Percentiles rank a stretch among this genome's conserved stretches.
Conservation (phyloP, 92 coral and sea anemone species). For the Micromussa lordhowensis region DNA sequence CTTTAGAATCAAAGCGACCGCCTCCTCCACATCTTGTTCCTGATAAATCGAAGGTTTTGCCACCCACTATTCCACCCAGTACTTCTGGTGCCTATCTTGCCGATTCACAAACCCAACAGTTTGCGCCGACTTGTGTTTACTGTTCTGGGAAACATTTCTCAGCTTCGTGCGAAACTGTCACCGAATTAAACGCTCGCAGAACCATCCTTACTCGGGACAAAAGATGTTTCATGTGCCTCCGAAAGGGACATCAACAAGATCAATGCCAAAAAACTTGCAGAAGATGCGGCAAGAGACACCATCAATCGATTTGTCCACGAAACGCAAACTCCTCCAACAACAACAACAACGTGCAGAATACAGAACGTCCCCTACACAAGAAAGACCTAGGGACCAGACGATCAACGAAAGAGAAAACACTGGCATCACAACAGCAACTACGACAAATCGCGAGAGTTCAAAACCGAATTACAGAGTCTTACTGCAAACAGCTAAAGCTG, state of each 20-base stretch:
- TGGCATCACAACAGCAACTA: conserved; percentile 32
- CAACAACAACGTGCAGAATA: background rate
- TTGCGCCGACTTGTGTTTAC: conserved; percentile 20
- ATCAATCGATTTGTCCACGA: conserved; percentile 50
- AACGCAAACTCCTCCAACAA: conserved; percentile 2
- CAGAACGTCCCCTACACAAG: background rate
- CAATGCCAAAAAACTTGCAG: conserved; percentile 40
- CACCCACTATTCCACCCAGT: conserved; percentile 12
- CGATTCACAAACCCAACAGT: background rate
- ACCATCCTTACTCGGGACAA: conserved; percentile 13
- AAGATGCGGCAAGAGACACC: conserved; percentile 39
- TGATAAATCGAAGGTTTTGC: conserved; percentile 7
- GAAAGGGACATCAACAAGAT: conserved; percentile 21
- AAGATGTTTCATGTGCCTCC: conserved; percentile 33
- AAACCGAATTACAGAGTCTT: conserved; percentile 31
- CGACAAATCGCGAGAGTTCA: conserved; percentile 7
- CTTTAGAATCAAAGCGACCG: background rate
- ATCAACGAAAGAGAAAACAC: conserved; percentile 1
- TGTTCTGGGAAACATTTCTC: conserved; percentile 45
- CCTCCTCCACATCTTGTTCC: conserved; percentile 10
- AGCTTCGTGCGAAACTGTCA: conserved; percentile 35
- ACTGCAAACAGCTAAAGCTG: conserved; percentile 67
- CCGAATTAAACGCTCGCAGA: conserved; percentile 24
- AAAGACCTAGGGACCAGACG: background rate
- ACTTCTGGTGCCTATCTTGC: conserved; percentile 8